Conservation (phyloP, 2,888 invertebrate species). For the Cryptophagus acutangulus region DNA sequence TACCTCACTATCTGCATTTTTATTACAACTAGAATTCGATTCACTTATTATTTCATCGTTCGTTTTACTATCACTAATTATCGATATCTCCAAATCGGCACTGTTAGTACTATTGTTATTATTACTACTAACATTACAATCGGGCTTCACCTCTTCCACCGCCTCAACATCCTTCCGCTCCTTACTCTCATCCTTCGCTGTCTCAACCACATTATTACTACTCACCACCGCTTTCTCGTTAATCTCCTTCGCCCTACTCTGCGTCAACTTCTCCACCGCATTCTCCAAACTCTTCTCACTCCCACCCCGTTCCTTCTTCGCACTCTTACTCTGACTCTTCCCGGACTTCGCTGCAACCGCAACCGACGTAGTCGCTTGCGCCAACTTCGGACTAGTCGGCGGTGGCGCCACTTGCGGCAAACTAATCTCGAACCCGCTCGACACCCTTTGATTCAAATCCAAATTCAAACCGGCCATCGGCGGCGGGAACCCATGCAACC, state of each 20-base stretch:
- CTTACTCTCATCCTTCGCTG: background rate
- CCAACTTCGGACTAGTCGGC: slow-evolving; percentile 25
- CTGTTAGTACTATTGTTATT: too few species aligned
- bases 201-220: slow-evolving; percentile 4
- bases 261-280: slow-evolving; percentile 43
- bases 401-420: slow-evolving; percentile 26
- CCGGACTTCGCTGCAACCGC: slow-evolving; percentile 14
- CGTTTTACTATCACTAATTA: slow-evolving; percentile 4
- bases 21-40: background rate
- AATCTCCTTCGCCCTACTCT: slow-evolving; percentile 38
- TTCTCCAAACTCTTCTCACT: slow-evolving; percentile 43
- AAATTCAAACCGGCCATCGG: slow-evolving; percentile 29
- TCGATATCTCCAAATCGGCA: too few species aligned
- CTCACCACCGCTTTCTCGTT: slow-evolving; percentile 16
- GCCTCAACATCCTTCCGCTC: background rate
- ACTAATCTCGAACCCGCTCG: slow-evolving; percentile 37
- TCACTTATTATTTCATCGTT: background rate
- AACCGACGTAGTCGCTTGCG: slow-evolving; percentile 15
- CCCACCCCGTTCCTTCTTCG: slow-evolving; percentile 30
- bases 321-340: too few species aligned
- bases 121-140: too few species aligned
- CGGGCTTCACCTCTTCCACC: slow-evolving; percentile 1
- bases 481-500: slow-evolving; percentile 18
- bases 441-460: slow-evolving; percentile 29
- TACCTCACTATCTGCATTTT: slow-evolving; percentile 1